Conservation (phyloP, 1,140 invertebrate genomes). For the Theocolax elegans region DNA sequence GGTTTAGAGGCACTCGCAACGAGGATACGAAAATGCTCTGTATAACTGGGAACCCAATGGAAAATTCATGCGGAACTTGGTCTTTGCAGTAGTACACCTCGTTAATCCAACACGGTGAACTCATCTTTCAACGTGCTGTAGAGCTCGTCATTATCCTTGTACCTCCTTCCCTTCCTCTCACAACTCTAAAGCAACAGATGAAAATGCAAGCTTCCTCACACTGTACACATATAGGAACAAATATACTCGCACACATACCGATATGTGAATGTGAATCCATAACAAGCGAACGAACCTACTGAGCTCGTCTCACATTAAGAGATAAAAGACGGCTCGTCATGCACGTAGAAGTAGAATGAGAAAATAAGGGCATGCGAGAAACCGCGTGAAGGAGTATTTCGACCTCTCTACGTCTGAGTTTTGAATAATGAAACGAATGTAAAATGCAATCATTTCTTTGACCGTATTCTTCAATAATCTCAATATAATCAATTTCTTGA, state of each 20-base stretch:
- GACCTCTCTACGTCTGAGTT: neutral
- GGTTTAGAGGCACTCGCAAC: neutral
- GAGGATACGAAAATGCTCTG: neutral
- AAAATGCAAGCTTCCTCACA: too few species aligned
- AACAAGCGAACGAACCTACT: slow-evolving; percentile 13
- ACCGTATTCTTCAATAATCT: too few species aligned
- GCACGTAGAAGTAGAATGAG: neutral
- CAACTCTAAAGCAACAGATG: slow-evolving; percentile 12
- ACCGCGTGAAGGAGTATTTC: neutral
- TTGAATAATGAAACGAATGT: too few species aligned
- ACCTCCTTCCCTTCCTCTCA: neutral
- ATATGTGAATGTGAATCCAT: neutral
- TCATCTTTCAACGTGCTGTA: neutral
- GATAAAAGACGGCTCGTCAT: slow-evolving; percentile 5
- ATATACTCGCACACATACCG: neutral
- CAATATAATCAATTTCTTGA: too few species aligned
- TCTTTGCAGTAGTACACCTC: slow-evolving; percentile 5
- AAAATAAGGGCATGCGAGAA: neutral
- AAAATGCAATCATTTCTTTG: too few species aligned
- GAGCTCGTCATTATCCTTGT: slow-evolving; percentile 13
- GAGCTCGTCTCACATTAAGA: slow-evolving; percentile 11
- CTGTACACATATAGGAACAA: too few species aligned
- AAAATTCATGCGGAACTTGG: slow-evolving; percentile 17
- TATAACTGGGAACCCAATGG: slow-evolving; percentile 8
- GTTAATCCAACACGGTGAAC: slow-evolving; percentile 26